These are phyloP conservation scores for Ancistrus triradiatus DNA, from an alignment of 2,113 vertebrate genomes.

Conservation along the genomic window DNA sequence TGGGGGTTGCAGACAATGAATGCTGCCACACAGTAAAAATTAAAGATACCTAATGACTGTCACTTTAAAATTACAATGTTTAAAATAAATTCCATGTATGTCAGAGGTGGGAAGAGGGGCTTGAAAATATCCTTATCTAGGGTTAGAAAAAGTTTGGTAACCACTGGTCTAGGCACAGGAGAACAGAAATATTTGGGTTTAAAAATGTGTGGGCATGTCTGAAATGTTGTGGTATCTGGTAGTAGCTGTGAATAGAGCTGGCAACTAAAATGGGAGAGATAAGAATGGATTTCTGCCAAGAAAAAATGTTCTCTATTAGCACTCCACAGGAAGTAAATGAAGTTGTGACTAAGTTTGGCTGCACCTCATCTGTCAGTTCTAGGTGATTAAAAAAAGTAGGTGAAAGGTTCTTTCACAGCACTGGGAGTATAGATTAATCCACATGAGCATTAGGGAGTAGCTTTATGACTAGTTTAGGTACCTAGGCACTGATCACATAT, in stretches of 20 bases:
- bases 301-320: neutral
- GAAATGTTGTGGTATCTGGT: neutral
- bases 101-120: no score
- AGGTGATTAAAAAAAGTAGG: neutral
- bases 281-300: neutral
- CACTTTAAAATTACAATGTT: no score
- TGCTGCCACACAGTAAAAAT: no score
- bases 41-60: no score
- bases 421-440: neutral
- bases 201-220: neutral
- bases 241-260: neutral
- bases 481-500: neutral
- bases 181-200: no score
- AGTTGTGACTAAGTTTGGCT: neutral
- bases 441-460: neutral
- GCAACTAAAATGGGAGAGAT: neutral
- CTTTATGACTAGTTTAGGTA: neutral
- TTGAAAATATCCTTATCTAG: no score
- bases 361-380: neutral
- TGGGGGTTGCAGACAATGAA: no score
- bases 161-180: no score
- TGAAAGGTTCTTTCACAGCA: neutral
- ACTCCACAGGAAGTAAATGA: slow-evolving; percentile 2
- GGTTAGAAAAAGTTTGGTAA: no score
- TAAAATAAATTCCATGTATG: no score